Base-by-base conservation (phyloP, 2,797 vertebrate species). In the Dendrocincla tyrannina region DNA sequence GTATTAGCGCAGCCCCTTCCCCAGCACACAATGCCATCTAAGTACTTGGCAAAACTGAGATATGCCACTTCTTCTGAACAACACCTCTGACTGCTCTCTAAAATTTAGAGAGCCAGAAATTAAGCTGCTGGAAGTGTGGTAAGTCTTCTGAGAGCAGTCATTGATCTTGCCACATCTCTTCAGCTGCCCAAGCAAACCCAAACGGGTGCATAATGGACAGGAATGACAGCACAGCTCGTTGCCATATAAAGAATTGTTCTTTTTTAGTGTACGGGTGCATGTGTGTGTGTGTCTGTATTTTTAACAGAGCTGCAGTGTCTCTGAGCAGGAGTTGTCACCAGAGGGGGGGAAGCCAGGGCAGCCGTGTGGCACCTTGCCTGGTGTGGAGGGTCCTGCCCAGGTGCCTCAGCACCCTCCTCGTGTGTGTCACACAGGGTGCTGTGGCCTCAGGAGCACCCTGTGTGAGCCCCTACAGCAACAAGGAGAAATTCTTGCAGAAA, bases 281-380 rank as follows among this genome's bases (percentile, higher is more conserved):
- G 66, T 82, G 82, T 49, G 7, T 25, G 50, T 25, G 52, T 5
- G 46, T 67, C 3, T 79, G 88, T 94, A 89, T 93, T 91, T 96
- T 91, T 96, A 94, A 66, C 86, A 76, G 91, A 87, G 89, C 80
- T 60, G 67, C 83, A 85, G 91, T n/a, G 59, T 76, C 77, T 83
- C 84, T 4, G 1, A 60, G 76, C 78, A 55, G 93, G 94, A 82
- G 59, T 44, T 91, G 77, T 82, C 87, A 52, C 55, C 63, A 55
- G 70, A 1, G 20, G 59, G 89, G 89, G 93, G 84, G 47, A 74
- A 52, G 72, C 64, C 90, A 70, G 90, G 90, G 79, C 93, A 91
- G 69, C 25, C 18, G 5, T 39, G 16, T 10, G 37, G 66, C 66
- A 15, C 20, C 55, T 28, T 30, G 52, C 83, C 10, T 5, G 70